Base-by-base conservation (phyloP, 2,113 vertebrate species). In the Erythrolamprus reginae region DNA sequence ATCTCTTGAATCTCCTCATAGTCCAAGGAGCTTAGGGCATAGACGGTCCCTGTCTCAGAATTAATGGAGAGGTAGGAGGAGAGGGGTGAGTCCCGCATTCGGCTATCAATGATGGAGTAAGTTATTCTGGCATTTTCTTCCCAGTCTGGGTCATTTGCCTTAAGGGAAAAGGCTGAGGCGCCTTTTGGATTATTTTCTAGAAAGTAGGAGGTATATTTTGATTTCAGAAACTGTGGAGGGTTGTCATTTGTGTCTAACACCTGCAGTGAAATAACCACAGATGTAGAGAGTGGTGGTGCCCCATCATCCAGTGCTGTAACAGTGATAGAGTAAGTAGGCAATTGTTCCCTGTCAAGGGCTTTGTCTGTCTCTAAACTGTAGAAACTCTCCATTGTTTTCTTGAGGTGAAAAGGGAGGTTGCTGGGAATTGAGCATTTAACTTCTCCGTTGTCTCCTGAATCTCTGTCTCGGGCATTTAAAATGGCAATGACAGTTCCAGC, bases 401-500 rank as follows among this genome's bases (percentile, higher is more conserved):
- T 95, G 86, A 97, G 93, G 82, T 94, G 95, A 94, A 97, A 96
- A 8, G 97, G 96, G 5, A 95, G 82, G 28, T 93, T 91, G 28
- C 94, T 94, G 0, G 95, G 87, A 13, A 98, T 95, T 21, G 88
- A 93, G 58, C 98, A 98, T 2, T 92, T 91, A 58, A 98, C 94
- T n/a, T 95, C 95, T 9, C 97, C 97, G 61, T 98, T 97, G 88
- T 95, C 96, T 10, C 94, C 97, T 0, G 98, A 98, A 92, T 98
- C 98, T 93, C 90, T 93, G 93, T 98, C 97, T 90, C 96, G 87
- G 0, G 97, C 96, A 21, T 97, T 98, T 38, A 98, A 2, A 89
- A 98, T 96, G 42, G 96, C 94, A 0, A 98, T 92, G 0, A 97
- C 0, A 1, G 98, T 98, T n/a, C 96, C 96, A 0, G 89, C 82